A percentile compares a stretch with the other conserved stretches of the same genome.
Conservation (phyloP, 2,888 invertebrate genomes). For the Apamea anceps region DNA sequence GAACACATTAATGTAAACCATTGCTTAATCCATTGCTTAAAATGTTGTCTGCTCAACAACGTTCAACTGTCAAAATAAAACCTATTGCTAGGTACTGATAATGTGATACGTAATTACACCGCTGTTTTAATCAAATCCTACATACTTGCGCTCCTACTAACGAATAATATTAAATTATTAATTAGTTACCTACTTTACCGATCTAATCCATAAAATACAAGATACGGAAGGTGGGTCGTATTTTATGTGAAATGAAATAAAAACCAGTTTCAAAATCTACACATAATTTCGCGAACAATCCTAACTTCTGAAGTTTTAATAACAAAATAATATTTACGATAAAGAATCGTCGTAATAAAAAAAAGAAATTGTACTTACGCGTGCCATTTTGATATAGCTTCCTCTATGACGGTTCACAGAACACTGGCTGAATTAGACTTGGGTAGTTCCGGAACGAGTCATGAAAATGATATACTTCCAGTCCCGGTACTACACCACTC, state of each 20-base stretch:
- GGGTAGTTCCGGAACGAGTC: too few species aligned
- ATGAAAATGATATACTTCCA: too few species aligned
- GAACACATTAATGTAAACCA: too few species aligned
- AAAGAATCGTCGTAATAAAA: too few species aligned
- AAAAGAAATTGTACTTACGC: conserved; percentile 1
- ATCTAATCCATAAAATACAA: background rate
- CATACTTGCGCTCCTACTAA: background rate
- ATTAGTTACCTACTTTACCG: too few species aligned
- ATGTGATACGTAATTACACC: too few species aligned
- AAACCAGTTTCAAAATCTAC: background rate
- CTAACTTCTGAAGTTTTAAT: background rate
- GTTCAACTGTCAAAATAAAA: too few species aligned
- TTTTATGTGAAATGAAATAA: background rate
- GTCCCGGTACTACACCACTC: too few species aligned
- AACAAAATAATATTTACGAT: background rate
- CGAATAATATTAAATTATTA: background rate
- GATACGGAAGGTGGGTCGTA: too few species aligned
- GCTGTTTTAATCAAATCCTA: background rate
- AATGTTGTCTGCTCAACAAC: too few species aligned
- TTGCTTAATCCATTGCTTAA: too few species aligned
- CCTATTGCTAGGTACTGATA: too few species aligned
- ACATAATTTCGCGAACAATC: background rate
- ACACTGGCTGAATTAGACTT: conserved; percentile 23
- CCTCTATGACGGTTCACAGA: background rate
- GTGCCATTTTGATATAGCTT: conserved; percentile 31